These are phyloP conservation scores for Euleptes europaea DNA, from an alignment of 2,113 vertebrate genomes.

Conservation along the genomic window DNA sequence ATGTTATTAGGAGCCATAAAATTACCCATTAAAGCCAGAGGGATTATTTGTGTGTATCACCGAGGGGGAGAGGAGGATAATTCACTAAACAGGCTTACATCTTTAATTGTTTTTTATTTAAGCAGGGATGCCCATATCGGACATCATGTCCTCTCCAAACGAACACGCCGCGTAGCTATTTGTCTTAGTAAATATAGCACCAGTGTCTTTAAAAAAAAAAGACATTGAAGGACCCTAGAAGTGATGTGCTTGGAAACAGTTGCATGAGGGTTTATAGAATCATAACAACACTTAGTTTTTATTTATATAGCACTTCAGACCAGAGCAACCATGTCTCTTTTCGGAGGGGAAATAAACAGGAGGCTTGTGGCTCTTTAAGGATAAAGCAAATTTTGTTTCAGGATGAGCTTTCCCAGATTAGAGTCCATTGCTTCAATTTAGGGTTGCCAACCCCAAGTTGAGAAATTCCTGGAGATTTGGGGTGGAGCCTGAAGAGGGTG, in stretches of 20 bases:
- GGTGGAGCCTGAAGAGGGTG: too few species aligned
- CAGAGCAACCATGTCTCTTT: not conserved
- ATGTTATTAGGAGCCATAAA: slow-evolving; percentile 75
- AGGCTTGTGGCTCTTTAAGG: too few species aligned
- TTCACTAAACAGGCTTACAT: slow-evolving; percentile 62
- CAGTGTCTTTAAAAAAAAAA: too few species aligned
- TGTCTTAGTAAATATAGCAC: not conserved
- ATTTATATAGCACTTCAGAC: not conserved
- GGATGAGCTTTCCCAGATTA: too few species aligned
- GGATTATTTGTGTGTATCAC: slow-evolving; percentile 64
- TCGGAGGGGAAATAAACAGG: too few species aligned
- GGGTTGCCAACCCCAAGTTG: too few species aligned
- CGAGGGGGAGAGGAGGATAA: slow-evolving; percentile 59
- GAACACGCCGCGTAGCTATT: not conserved
- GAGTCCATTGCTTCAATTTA: too few species aligned
- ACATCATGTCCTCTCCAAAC: not conserved
- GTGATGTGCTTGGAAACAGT: not conserved
- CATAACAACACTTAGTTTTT: not conserved
- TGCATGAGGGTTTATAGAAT: not conserved
- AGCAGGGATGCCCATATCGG: not conserved
- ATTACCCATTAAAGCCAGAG: slow-evolving; percentile 71
- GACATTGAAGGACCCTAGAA: not conserved
- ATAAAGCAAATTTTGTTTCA: too few species aligned
- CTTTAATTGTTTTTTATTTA: slow-evolving; percentile 36
- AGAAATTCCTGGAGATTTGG: too few species aligned